Conservation (phyloP, 2,113 vertebrate genomes). For the Chelonoidis abingdonii region DNA sequence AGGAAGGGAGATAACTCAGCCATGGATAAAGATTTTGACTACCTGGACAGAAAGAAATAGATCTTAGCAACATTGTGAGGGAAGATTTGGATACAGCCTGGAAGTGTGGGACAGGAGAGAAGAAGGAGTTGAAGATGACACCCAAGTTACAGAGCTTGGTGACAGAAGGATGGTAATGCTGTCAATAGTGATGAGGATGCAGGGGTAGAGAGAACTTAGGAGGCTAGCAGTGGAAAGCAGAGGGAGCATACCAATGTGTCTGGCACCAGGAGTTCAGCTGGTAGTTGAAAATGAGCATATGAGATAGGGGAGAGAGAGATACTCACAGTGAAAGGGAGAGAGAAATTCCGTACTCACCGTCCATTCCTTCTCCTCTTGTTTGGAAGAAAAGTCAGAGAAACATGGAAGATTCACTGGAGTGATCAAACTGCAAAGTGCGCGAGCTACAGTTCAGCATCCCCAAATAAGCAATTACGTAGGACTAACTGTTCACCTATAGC, state of each 20-base stretch:
- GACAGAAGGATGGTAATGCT: not conserved
- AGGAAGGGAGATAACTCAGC: not conserved
- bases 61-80: not conserved
- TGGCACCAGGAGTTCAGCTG: too few species aligned
- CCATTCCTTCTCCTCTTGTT: not conserved
- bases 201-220: not conserved
- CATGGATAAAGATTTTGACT: not conserved
- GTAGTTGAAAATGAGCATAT: not conserved
- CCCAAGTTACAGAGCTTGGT: not conserved
- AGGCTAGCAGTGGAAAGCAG: too few species aligned
- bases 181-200: not conserved
- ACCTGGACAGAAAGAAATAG: not conserved
- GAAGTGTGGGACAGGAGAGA: not conserved
- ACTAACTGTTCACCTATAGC: not conserved
- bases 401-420: not conserved
- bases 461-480: not conserved
- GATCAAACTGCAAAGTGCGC: not conserved
- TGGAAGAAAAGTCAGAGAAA: conserved; percentile 6
- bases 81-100: not conserved
- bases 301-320: not conserved
- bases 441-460: not conserved
- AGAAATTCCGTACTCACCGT: not conserved
- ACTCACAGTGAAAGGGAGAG: not conserved
- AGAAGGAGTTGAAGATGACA: not conserved
- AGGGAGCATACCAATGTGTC: too few species aligned